Evolutionary conservation across 2,113 vertebrate genomes (phyloP).

Genomic region (Pangasianodon hypophthalmus): DNA sequence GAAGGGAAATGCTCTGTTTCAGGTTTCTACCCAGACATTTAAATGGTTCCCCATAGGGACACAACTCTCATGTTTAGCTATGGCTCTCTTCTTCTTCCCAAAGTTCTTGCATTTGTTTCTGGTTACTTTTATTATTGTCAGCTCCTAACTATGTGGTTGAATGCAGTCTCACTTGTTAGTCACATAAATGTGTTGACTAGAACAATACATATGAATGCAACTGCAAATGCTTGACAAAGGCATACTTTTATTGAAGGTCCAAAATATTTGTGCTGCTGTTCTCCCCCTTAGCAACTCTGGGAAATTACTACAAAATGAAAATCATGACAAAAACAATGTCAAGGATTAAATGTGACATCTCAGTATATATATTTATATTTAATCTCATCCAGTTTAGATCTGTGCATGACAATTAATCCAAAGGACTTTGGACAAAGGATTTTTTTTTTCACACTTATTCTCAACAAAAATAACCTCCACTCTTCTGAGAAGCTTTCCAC

Average conservation of each 20-base stretch:
- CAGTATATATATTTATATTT: not conserved
- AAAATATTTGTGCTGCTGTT: not conserved
- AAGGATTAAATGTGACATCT: not conserved
- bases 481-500: not conserved
- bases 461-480: not conserved
- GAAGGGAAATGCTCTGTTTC: not conserved
- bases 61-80: not conserved
- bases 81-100: not conserved
- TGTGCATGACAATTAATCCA: not conserved
- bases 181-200: not conserved
- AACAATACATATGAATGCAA: not conserved
- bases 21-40: not conserved
- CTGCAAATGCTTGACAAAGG: not conserved
- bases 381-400: not conserved
- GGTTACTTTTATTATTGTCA: not conserved
- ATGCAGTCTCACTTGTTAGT: not conserved
- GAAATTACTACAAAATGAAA: not conserved
- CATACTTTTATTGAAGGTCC: not conserved
- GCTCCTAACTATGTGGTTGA: not conserved
- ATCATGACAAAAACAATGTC: not conserved
- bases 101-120: not conserved
- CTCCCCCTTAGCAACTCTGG: not conserved
- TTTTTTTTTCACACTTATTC: not conserved
- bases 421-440: not conserved
- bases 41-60: not conserved